Percentiles rank a stretch among this genome's conserved stretches.
Evolutionary conservation across 2,797 vertebrate genomes (phyloP).

Genomic region (Phataginus tricuspis): DNA sequence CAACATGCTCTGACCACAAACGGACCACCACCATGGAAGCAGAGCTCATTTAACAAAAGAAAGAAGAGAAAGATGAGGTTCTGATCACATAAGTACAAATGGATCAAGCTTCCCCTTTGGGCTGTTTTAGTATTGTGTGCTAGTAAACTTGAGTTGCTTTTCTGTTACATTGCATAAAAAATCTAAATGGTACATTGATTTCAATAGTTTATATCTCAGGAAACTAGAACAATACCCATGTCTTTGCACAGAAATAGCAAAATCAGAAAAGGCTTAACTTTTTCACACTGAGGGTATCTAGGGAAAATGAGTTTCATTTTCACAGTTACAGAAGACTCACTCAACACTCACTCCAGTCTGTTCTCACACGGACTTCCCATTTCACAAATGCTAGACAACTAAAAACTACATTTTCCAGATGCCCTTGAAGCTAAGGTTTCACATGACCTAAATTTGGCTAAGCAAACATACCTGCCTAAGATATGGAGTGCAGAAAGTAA

Average conservation of each 20-base stretch:
- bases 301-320: not conserved
- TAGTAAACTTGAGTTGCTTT: not conserved
- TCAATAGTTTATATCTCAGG: conserved; percentile 14
- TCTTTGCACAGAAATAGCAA: not conserved
- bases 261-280: conserved; percentile 9
- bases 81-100: not conserved
- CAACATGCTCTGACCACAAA: not conserved
- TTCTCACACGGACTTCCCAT: not conserved
- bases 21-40: not conserved
- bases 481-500: not conserved
- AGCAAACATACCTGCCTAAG: not conserved
- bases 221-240: conserved; percentile 1
- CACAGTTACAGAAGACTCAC: not conserved
- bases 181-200: conserved; percentile 31
- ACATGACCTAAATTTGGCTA: not conserved
- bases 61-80: not conserved
- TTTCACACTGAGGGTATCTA: not conserved
- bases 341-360: not conserved
- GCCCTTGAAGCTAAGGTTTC: conserved; percentile 1
- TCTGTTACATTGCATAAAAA: not conserved
- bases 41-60: not conserved
- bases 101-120: not conserved
- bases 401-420: not conserved
- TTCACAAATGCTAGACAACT: not conserved
- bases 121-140: not conserved